A percentile compares a stretch with the other conserved stretches of the same genome.
These are phyloP conservation scores for Herpetotheres cachinnans DNA, from an alignment of 2,113 vertebrate genomes.

Conservation along the genomic window DNA sequence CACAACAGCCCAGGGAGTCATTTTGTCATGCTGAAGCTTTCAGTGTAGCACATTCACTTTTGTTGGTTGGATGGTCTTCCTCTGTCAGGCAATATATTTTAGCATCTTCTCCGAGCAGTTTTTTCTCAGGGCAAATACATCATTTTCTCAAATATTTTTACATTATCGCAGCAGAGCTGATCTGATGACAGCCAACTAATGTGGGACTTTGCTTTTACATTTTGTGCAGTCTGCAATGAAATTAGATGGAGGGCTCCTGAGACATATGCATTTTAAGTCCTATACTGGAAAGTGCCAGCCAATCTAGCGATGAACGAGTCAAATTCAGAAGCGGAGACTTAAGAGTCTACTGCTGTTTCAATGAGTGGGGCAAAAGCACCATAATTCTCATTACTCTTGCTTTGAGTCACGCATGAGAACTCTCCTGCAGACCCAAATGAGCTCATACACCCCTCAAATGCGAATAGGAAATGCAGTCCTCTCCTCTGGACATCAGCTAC, in stretches of 20 bases:
- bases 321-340: background rate
- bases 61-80: background rate
- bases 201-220: background rate
- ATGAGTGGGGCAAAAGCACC: background rate
- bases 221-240: background rate
- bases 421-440: constrained; percentile 24
- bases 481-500: background rate
- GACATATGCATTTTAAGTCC: background rate
- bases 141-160: background rate
- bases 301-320: background rate
- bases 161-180: background rate
- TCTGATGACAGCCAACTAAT: background rate
- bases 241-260: background rate
- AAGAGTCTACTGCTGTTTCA: background rate
- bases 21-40: background rate
- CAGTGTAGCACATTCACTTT: background rate
- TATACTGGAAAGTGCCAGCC: background rate
- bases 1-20: background rate
- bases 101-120: background rate
- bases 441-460: background rate
- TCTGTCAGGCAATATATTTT: background rate
- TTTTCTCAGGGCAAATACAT: background rate
- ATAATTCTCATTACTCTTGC: background rate
- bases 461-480: background rate
- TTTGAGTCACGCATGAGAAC: background rate